These are phyloP conservation scores for Alosa sapidissima DNA, from an alignment of 2,797 vertebrate genomes.

Conservation along the genomic window DNA sequence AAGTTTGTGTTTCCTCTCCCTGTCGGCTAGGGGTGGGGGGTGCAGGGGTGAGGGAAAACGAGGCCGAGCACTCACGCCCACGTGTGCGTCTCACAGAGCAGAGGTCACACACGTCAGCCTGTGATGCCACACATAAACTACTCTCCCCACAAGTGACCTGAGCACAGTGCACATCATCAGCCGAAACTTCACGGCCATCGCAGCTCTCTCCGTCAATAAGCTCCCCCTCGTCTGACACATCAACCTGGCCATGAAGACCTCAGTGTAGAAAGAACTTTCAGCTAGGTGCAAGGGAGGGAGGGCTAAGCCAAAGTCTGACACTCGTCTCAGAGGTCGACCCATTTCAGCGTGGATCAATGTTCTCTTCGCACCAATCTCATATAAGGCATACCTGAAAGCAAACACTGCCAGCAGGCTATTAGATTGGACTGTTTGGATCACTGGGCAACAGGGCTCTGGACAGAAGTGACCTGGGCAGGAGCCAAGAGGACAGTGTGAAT, in stretches of 20 bases:
- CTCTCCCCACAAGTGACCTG: not conserved
- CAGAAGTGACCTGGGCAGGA: constrained; percentile 49
- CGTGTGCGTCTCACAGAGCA: constrained; percentile 40
- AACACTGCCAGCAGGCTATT: constrained; percentile 58
- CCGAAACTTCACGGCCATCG: not conserved
- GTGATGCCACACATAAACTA: constrained; percentile 28
- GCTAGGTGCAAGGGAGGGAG: constrained; percentile 42
- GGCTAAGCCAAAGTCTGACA: constrained; percentile 65
- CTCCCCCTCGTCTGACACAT: not conserved
- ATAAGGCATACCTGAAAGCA: constrained; percentile 63
- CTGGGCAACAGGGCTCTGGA: constrained; percentile 59
- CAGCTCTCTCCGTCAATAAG: not conserved
- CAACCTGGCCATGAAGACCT: not conserved
- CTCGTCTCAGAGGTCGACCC: constrained; percentile 66
- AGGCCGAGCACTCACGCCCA: not conserved
- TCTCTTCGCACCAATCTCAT: constrained; percentile 68
- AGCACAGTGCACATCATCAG: constrained; percentile 4
- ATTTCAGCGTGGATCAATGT: constrained; percentile 70
- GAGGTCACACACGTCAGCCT: constrained; percentile 38
- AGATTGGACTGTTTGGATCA: constrained; percentile 55
- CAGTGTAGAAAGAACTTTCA: constrained; percentile 27
- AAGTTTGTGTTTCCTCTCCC: not conserved
- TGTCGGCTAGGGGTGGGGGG: constrained; percentile 30
- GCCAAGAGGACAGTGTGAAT: constrained; percentile 30
- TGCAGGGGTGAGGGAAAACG: not conserved